Conservation (phyloP, 1,140 invertebrate genomes). For the Monochamus saltuarius region DNA sequence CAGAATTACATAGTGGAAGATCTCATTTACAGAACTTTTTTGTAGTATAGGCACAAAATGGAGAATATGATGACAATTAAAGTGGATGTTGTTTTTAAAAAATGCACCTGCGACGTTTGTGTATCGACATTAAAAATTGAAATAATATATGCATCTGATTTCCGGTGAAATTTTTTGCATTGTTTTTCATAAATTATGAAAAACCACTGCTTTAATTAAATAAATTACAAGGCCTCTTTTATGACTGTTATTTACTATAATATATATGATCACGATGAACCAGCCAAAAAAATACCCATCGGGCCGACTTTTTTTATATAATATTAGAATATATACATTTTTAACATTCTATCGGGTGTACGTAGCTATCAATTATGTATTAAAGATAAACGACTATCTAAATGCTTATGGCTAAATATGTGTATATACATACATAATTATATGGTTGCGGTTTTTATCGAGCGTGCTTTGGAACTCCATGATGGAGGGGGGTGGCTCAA, state of each 20-base stretch:
- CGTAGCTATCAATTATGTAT: conserved; percentile 54
- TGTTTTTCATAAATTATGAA: not conserved
- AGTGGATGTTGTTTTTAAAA: too few species aligned
- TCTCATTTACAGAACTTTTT: too few species aligned
- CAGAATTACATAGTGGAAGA: too few species aligned
- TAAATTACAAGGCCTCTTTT: conserved; percentile 21
- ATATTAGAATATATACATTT: conserved; percentile 51
- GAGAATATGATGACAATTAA: too few species aligned
- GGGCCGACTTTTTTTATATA: conserved; percentile 35
- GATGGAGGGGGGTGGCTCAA: conserved; percentile 29
- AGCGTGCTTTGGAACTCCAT: conserved; percentile 40
- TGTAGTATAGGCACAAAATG: too few species aligned
- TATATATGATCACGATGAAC: conserved; percentile 39
- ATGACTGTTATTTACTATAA: conserved; percentile 43
- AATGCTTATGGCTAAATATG: conserved; percentile 53
- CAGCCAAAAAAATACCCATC: conserved; percentile 29
- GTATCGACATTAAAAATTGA: too few species aligned
- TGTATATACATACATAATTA: conserved; percentile 54
- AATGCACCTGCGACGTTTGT: too few species aligned
- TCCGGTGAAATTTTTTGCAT: too few species aligned
- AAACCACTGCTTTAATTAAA: conserved; percentile 19
- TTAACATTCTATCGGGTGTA: conserved; percentile 50
- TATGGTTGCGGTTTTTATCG: conserved; percentile 51
- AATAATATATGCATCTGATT: too few species aligned
- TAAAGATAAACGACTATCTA: conserved; percentile 53